A percentile compares a stretch with the other conserved stretches of the same genome.
Conservation (phyloP, 2,113 vertebrate genomes). For the Sylvilagus bachmani region DNA sequence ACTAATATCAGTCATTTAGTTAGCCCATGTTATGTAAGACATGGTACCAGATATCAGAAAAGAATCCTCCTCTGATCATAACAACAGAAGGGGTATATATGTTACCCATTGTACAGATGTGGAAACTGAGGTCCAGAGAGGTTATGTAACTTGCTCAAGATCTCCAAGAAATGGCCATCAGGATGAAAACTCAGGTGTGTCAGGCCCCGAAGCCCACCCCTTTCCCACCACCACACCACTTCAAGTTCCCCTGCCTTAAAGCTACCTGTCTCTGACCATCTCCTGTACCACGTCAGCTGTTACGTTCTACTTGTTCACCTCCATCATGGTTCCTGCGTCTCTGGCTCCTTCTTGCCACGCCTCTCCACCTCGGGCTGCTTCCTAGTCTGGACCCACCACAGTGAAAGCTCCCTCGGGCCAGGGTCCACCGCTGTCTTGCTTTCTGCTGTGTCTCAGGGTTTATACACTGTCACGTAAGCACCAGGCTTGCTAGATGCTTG, state of each 20-base stretch:
- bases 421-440: not conserved
- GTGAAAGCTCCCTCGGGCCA: not conserved
- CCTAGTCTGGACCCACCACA: not conserved
- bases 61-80: not conserved
- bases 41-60: not conserved
- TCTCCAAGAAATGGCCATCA: not conserved
- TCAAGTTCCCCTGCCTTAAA: not conserved
- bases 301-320: not conserved
- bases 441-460: not conserved
- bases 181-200: not conserved
- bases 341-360: not conserved
- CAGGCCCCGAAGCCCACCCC: not conserved
- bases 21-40: not conserved
- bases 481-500: not conserved
- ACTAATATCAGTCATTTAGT: not conserved
- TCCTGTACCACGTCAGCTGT: not conserved
- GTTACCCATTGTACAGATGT: not conserved
- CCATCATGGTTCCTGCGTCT: not conserved
- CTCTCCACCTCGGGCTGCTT: not conserved
- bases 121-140: not conserved
- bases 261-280: not conserved
- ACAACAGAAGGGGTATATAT: not conserved
- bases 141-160: not conserved
- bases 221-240: not conserved
- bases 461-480: not conserved